Evolutionary conservation across 2,888 invertebrate species (phyloP), one percentile per base, ranked within the genome.

Genomic region (Empis livida): DNA sequence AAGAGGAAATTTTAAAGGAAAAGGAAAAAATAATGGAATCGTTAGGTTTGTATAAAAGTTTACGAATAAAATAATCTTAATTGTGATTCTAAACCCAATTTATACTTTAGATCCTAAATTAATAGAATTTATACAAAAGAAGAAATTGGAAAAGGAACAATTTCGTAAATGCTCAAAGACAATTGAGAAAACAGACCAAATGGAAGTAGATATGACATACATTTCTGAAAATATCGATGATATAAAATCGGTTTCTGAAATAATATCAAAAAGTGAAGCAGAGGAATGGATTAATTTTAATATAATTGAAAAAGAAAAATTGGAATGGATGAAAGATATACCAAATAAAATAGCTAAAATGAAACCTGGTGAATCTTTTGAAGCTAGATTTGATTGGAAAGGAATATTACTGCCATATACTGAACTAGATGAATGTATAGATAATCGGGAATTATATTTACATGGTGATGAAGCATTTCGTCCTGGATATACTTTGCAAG

Each of bases 381-480:
- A 86, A 69, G 90, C 90, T 0, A 71, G 82, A 54, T 92, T 92
- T 69, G 82, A 89, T 70, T 90, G 91, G 64, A 78, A 80, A 55
- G 90, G 89, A 4, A 77, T 82, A 56, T 68, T 91, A 1, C 62
- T 89, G 45, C 86, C 89, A 0, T 89, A 80, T 56, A 72, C 74
- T 38, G 79, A 83, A 42, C 59, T 80, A 42, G 75, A 74, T 43
- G 57, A 73, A 48, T 73, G 73, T 1, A 73, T 73, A 43, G 76
- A 77, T 52, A 60, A 65, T 5, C 64, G 77, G 23, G 82, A 80
- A 38, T 73, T 96, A 14, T 92, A 91, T 67, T 88, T 95, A 65
- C 96, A 96, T 67, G 94, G 94, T 0, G 86, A 90, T 54, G 95
- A 96, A 64, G 85, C 92, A 9, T 84, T 83, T 51, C 74, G 91